Evolutionary conservation across 2,113 vertebrate species (phyloP).

Genomic region (Hemibagrus wyckioides): DNA sequence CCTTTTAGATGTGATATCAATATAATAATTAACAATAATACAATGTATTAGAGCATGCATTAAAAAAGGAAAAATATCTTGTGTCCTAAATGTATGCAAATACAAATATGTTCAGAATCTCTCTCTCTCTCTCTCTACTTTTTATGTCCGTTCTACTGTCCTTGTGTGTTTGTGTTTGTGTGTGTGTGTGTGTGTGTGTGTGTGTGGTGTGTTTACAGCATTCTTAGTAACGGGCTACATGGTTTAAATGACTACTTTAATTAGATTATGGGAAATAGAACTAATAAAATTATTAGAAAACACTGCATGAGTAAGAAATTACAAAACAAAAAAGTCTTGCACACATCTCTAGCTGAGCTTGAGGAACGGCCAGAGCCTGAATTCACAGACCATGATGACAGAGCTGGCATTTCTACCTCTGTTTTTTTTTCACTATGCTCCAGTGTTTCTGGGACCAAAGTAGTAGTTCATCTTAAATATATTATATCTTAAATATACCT

Average conservation of each 20-base stretch:
- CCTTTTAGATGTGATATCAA: not conserved
- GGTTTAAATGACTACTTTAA: not conserved
- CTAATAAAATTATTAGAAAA: too few species aligned
- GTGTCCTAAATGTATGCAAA: not conserved
- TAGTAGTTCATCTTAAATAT: not conserved
- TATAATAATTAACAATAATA: not conserved
- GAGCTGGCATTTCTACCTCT: too few species aligned
- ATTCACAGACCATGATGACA: not conserved
- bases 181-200: not conserved
- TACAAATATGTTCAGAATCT: not conserved
- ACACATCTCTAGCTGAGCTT: too few species aligned
- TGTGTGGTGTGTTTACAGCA: not conserved
- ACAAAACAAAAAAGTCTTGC: not conserved
- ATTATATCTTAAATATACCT: too few species aligned
- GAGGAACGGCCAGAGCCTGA: too few species aligned
- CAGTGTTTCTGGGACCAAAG: not conserved
- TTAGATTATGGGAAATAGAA: not conserved
- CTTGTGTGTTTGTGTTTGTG: too few species aligned
- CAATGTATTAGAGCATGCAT: not conserved
- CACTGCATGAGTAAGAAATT: not conserved
- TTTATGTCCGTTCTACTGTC: too few species aligned
- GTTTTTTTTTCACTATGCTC: too few species aligned
- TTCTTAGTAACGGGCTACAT: not conserved
- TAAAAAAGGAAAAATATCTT: not conserved
- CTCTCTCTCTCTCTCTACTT: too few species aligned